phyloP scores from a whole-genome alignment of 2,113 vertebrate genomes.

The Panthera leo region DNA sequence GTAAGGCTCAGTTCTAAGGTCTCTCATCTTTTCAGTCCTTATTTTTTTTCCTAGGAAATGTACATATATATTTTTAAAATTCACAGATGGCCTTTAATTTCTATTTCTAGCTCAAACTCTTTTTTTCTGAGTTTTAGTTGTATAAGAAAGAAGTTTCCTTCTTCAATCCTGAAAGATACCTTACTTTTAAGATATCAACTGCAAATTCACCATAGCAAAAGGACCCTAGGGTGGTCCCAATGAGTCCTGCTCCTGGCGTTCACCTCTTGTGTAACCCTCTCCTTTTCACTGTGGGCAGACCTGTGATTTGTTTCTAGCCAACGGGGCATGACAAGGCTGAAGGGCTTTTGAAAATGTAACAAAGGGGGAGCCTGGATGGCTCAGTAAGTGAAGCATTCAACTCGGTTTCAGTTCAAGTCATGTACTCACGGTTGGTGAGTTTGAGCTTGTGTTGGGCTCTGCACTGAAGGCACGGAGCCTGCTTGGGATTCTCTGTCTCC shows the following conservation, averaged over 20 bases:
- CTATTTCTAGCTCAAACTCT: neutral
- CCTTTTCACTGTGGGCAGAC: neutral
- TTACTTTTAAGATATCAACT: neutral
- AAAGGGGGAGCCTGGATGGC: neutral
- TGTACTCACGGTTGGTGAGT: too few species aligned
- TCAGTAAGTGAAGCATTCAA: too few species aligned
- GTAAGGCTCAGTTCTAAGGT: neutral
- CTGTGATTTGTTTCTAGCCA: neutral
- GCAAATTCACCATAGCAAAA: neutral
- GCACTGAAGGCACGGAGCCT: too few species aligned
- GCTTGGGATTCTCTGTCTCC: too few species aligned
- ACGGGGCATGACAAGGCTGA: neutral
- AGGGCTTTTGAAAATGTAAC: neutral
- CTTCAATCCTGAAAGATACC: neutral
- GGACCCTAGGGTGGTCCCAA: accelerated
- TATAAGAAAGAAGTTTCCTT: neutral
- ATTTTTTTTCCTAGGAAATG: neutral
- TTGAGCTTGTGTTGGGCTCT: too few species aligned
- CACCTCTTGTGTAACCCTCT: neutral
- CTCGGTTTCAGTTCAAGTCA: too few species aligned
- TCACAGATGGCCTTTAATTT: neutral
- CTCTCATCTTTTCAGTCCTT: neutral
- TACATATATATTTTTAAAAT: neutral
- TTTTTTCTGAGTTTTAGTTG: neutral
- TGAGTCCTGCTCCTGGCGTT: neutral